A percentile compares a stretch with the other conserved stretches of the same genome.
Evolutionary conservation across 2,113 vertebrate genomes (phyloP).

Genomic region (Periophthalmodon schlosseri): DNA sequence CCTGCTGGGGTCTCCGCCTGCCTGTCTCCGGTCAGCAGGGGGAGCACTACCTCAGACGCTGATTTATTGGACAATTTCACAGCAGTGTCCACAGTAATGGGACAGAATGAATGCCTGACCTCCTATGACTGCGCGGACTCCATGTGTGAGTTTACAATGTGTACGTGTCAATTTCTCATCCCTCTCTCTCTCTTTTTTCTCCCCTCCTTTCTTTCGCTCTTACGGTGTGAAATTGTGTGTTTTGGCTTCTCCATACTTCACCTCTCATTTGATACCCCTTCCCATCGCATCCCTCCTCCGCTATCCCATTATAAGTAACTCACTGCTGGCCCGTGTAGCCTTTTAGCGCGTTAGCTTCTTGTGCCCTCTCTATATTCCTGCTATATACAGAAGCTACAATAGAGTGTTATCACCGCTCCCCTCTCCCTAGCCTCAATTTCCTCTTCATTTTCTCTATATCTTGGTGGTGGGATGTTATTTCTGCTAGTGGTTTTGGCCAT

Average conservation of each 20-base stretch:
- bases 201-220: background rate
- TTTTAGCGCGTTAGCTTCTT: slow-evolving; percentile 31
- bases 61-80: slow-evolving; percentile 83
- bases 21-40: slow-evolving; percentile 52
- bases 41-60: slow-evolving; percentile 69
- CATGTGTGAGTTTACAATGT: slow-evolving; percentile 31
- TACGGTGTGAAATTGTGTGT: slow-evolving; percentile 13
- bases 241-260: slow-evolving; percentile 13
- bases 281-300: slow-evolving; percentile 32
- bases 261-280: slow-evolving; percentile 12
- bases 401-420: slow-evolving; percentile 23
- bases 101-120: slow-evolving; percentile 80
- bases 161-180: slow-evolving; percentile 33
- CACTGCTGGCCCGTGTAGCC: slow-evolving; percentile 46
- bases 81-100: slow-evolving; percentile 79
- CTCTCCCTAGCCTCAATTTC: slow-evolving; percentile 16
- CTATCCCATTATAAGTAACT: slow-evolving; percentile 56
- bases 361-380: slow-evolving; percentile 26
- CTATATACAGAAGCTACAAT: slow-evolving; percentile 6
- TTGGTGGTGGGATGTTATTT: slow-evolving; percentile 9
- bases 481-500: background rate
- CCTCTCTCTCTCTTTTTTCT: slow-evolving; percentile 3
- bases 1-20: background rate
- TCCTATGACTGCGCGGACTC: slow-evolving; percentile 68
- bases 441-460: slow-evolving; percentile 30